A percentile compares a stretch with the other conserved stretches of the same genome.
These are phyloP conservation scores for Sinotaia quadrata DNA, from an alignment of 2,888 invertebrate species.

Conservation along the genomic window DNA sequence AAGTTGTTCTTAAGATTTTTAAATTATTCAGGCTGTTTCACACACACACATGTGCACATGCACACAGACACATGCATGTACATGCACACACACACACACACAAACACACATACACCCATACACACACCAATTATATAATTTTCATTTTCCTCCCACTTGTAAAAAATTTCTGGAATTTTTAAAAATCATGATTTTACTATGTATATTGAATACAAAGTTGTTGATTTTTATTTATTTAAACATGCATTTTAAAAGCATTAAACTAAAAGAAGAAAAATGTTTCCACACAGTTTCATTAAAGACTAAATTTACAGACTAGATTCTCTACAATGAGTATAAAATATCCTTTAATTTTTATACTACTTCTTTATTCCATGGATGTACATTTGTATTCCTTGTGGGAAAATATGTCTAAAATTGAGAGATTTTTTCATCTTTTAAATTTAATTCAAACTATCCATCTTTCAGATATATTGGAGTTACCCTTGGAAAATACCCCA, in stretches of 20 bases:
- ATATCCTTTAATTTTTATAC: too few relatives aligned
- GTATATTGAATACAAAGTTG: background rate
- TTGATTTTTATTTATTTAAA: too few relatives aligned
- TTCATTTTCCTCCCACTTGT: background rate
- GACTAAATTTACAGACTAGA: too few relatives aligned
- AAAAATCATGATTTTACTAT: constrained; percentile 1
- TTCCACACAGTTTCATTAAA: too few relatives aligned
- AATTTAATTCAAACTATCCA: background rate
- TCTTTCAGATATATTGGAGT: constrained; percentile 66
- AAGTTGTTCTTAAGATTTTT: too few relatives aligned
- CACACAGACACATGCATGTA: constrained; percentile 2
- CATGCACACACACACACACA: constrained; percentile 5
- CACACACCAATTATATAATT: background rate
- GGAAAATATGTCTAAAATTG: too few relatives aligned
- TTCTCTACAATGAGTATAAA: too few relatives aligned
- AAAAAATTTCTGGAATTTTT: background rate
- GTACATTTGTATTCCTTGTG: too few relatives aligned
- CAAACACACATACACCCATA: background rate
- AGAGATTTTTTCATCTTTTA: too few relatives aligned
- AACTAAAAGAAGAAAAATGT: too few relatives aligned
- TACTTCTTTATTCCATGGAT: too few relatives aligned
- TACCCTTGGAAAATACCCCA: constrained; percentile 68
- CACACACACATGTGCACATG: background rate
- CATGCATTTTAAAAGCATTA: too few relatives aligned
- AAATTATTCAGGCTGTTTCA: background rate